phyloP scores from a whole-genome alignment of 2,113 vertebrate species.

The Donacobius atricapilla region DNA sequence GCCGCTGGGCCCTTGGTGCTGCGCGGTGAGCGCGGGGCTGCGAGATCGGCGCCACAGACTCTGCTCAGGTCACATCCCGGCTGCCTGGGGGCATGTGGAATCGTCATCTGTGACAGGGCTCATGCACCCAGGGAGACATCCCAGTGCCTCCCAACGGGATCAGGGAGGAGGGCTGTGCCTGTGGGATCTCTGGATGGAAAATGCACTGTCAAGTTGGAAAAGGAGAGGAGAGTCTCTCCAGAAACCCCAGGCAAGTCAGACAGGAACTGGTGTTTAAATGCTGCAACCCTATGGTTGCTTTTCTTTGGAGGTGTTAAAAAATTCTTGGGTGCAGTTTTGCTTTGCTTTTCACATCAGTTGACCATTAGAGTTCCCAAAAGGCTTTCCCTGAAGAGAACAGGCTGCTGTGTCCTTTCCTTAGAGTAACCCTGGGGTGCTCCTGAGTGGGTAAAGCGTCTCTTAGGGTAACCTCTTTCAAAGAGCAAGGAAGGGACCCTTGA shows the following conservation, averaged over 20 bases:
- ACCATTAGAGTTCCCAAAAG: background rate
- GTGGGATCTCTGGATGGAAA: background rate
- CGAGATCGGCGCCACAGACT: background rate
- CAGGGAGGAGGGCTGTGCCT: background rate
- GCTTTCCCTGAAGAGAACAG: background rate
- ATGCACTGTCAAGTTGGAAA: background rate
- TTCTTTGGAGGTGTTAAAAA: background rate
- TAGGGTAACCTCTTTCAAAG: background rate
- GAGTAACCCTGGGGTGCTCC: background rate
- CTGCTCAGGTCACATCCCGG: background rate
- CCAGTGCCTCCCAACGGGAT: background rate
- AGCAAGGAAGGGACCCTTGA: background rate
- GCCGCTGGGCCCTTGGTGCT: background rate
- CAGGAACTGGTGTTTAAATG: background rate
- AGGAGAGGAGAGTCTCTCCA: background rate
- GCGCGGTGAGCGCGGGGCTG: background rate
- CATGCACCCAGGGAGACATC: background rate
- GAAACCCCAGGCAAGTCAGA: background rate
- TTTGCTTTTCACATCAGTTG: background rate
- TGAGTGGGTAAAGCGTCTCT: background rate
- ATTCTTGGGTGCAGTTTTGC: background rate
- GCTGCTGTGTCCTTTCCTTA: background rate
- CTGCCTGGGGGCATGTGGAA: background rate
- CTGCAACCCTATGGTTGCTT: background rate
- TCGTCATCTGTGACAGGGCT: background rate